Evolutionary conservation across 2,797 vertebrate species (phyloP).

Genomic region (Dryobates pubescens): DNA sequence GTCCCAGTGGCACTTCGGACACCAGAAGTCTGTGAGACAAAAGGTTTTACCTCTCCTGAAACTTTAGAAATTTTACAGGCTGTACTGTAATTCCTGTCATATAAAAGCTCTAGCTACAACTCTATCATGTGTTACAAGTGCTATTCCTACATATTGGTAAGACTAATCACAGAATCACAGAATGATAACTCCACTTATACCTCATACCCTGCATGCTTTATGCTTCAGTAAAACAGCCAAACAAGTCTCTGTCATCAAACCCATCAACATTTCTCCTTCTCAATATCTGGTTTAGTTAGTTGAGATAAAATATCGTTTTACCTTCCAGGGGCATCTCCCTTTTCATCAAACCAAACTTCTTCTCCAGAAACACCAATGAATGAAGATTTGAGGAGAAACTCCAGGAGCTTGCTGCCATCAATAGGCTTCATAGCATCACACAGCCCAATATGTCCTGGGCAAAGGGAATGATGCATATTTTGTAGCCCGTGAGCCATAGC

Average conservation of each 20-base stretch:
- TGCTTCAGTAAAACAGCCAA: not conserved
- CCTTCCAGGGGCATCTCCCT: constrained; percentile 98
- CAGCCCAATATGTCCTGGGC: constrained; percentile 88
- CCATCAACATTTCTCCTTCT: not conserved
- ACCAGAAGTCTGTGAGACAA: not conserved
- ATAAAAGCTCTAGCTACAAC: not conserved
- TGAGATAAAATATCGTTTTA: constrained; percentile 64
- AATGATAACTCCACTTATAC: not conserved
- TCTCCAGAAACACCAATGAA: constrained; percentile 95
- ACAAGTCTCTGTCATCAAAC: not conserved
- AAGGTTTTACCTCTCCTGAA: not conserved
- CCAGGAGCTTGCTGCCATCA: constrained; percentile 94
- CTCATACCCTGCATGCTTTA: not conserved
- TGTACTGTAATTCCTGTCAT: not conserved
- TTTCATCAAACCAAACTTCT: constrained; percentile 97
- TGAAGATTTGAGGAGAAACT: constrained; percentile 93
- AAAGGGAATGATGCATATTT: constrained; percentile 92
- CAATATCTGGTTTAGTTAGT: not conserved
- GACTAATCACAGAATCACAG: not conserved
- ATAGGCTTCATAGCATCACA: constrained; percentile 97
- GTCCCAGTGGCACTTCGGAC: not conserved
- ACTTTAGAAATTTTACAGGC: not conserved
- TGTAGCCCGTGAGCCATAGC: constrained; percentile 98
- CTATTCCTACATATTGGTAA: not conserved
- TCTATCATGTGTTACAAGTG: not conserved